Conservation (phyloP, 2,113 vertebrate genomes). For the Anhinga rufa region DNA sequence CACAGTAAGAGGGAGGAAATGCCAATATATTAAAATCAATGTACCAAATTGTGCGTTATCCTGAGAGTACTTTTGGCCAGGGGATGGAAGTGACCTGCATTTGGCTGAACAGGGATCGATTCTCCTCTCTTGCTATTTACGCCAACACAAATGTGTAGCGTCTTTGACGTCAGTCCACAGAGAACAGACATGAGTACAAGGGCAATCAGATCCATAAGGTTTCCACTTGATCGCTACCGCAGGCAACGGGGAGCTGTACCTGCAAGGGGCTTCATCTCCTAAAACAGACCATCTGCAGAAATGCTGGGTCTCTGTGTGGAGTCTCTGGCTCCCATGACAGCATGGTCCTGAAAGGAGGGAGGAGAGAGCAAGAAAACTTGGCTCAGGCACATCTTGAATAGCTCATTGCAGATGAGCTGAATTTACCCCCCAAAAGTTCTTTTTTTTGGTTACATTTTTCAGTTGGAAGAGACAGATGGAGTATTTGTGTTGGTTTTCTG, state of each 20-base stretch:
- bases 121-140: background rate
- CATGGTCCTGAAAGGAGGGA: background rate
- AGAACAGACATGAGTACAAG: background rate
- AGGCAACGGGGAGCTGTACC: background rate
- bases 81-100: conserved; percentile 23
- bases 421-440: background rate
- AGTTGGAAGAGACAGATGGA: background rate
- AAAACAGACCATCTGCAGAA: background rate
- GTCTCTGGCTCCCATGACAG: background rate
- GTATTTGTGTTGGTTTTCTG: background rate
- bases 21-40: conserved; percentile 49
- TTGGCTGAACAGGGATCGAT: conserved; percentile 22
- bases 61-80: conserved; percentile 27
- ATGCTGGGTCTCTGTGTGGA: background rate
- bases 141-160: background rate
- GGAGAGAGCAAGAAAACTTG: background rate
- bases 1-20: background rate
- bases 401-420: background rate
- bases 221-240: background rate
- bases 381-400: background rate
- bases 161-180: conserved; percentile 33
- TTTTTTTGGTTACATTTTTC: background rate
- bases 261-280: background rate
- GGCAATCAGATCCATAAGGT: background rate
- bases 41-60: background rate